These are phyloP conservation scores for Neoitamus cyanurus DNA, from an alignment of 2,888 invertebrate species.

Conservation along the genomic window DNA sequence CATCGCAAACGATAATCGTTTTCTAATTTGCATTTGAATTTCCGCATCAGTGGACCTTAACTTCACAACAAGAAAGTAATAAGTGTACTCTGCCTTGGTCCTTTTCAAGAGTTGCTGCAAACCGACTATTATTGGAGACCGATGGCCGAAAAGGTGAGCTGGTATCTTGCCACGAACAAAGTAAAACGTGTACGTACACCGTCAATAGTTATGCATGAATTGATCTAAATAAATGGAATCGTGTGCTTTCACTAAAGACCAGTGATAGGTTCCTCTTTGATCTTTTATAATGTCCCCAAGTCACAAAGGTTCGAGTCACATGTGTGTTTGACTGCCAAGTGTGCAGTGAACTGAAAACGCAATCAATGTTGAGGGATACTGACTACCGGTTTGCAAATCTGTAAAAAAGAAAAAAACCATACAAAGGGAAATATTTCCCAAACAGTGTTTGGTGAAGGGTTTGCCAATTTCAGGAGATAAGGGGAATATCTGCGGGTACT, in stretches of 20 bases:
- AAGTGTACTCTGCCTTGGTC: neutral
- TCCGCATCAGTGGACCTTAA: neutral
- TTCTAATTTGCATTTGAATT: constrained; percentile 12
- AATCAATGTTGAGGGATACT: constrained; percentile 16
- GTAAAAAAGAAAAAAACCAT: neutral
- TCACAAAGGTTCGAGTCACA: constrained; percentile 33
- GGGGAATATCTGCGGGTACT: neutral
- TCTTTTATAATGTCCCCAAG: constrained; percentile 26
- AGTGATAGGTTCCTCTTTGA: constrained; percentile 4
- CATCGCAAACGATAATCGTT: neutral
- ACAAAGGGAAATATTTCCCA: constrained; percentile 8
- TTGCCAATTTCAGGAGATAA: constrained; percentile 9
- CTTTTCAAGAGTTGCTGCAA: neutral
- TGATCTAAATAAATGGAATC: constrained; percentile 39
- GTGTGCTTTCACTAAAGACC: constrained; percentile 16
- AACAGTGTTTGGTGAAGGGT: constrained; percentile 7
- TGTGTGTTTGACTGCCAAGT: constrained; percentile 29
- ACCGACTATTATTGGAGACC: neutral
- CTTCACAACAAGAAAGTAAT: neutral
- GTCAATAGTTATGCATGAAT: constrained; percentile 31
- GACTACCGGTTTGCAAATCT: constrained; percentile 28
- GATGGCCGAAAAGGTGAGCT: constrained; percentile 1
- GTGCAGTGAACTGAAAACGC: constrained; percentile 38
- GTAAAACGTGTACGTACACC: neutral
- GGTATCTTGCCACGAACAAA: neutral